Percentiles rank a stretch among this genome's conserved stretches.
Evolutionary conservation across 2,797 vertebrate species (phyloP).

Genomic region (Pantherophis vulpinus): DNA sequence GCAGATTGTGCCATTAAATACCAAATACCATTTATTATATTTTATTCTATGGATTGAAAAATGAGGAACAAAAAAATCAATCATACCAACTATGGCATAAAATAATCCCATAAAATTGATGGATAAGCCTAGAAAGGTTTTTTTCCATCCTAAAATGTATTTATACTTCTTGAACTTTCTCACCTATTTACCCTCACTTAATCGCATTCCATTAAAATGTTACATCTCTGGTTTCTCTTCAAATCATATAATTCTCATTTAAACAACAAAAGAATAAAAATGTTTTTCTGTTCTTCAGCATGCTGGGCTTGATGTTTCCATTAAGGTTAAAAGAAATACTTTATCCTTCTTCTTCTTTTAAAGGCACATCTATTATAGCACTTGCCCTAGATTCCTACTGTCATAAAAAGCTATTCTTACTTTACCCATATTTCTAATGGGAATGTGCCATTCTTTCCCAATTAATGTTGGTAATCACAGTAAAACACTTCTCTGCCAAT

Average conservation of each 20-base stretch:
- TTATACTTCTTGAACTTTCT: not conserved
- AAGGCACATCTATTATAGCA: too few species aligned
- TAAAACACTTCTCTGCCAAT: not conserved
- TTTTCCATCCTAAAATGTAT: constrained; percentile 6
- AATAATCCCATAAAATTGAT: not conserved
- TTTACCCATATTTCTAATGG: not conserved
- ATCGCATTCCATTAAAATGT: not conserved
- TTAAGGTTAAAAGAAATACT: not conserved
- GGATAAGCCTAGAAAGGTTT: constrained; percentile 26
- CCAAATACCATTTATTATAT: constrained; percentile 12
- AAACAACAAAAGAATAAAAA: not conserved
- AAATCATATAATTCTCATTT: not conserved
- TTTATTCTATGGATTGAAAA: constrained; percentile 1
- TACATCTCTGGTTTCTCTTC: not conserved
- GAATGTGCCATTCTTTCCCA: not conserved
- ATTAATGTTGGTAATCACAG: not conserved
- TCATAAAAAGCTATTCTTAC: not conserved
- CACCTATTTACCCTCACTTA: not conserved
- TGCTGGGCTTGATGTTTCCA: not conserved
- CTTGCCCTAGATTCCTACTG: not conserved
- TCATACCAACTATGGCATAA: not conserved
- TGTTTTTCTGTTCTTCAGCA: constrained; percentile 6
- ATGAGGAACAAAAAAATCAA: not conserved
- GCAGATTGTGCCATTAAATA: not conserved
- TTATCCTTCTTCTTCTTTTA: not conserved